Percentiles rank a stretch among this genome's conserved stretches.
phyloP scores from a whole-genome alignment of 2,888 invertebrate species.

The Antheraea yamamai region DNA sequence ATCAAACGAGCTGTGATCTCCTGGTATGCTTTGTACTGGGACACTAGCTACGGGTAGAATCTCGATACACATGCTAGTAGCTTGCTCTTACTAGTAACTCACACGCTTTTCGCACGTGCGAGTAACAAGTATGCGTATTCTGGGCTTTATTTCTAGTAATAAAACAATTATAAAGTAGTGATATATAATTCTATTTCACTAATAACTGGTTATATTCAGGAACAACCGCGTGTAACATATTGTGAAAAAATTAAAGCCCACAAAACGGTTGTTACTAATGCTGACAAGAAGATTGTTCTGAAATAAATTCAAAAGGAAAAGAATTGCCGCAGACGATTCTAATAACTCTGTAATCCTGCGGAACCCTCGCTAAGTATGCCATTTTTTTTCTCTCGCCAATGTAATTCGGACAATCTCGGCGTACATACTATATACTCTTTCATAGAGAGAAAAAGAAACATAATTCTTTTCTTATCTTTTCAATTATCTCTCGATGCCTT shows the following conservation, averaged over 20 bases:
- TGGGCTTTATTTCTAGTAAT: neutral
- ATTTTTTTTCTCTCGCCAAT: slow-evolving; percentile 11
- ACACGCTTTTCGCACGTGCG: no score
- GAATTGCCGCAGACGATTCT: slow-evolving; percentile 4
- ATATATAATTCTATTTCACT: neutral
- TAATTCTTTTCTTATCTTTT: slow-evolving; percentile 60
- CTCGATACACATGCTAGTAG: no score
- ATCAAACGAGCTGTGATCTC: no score
- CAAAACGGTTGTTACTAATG: neutral
- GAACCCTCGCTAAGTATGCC: slow-evolving; percentile 10
- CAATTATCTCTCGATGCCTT: slow-evolving; percentile 58
- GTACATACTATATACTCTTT: neutral
- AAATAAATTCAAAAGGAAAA: slow-evolving; percentile 12
- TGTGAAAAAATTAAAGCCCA: neutral
- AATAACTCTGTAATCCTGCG: slow-evolving; percentile 12
- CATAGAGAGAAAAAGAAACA: slow-evolving; percentile 22
- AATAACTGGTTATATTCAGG: neutral
- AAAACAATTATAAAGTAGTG: neutral
- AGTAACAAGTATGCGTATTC: no score
- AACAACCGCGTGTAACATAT: neutral
- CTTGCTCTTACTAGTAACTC: no score
- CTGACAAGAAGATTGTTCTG: slow-evolving; percentile 13
- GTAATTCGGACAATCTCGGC: slow-evolving; percentile 10
- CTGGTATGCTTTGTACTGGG: no score
- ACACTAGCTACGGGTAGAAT: no score